Evolutionary conservation across 2,888 invertebrate genomes (phyloP).

Genomic region (Netelia melanura): DNA sequence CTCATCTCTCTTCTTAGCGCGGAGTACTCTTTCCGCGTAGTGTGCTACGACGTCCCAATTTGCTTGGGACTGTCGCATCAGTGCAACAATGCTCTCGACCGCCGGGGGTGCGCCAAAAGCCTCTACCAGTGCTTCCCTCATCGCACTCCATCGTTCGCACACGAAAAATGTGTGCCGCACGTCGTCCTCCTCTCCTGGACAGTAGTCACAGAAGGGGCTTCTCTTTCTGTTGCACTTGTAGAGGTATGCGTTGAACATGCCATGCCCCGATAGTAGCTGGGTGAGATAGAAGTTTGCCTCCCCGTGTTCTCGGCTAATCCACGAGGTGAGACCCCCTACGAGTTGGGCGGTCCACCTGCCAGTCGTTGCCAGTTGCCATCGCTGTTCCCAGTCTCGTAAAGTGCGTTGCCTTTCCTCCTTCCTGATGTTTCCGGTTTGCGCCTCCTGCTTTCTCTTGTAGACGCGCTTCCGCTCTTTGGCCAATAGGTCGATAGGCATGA

Average conservation of each 20-base stretch:
- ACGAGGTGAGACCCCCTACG: slow-evolving; percentile 34
- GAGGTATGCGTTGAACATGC: slow-evolving; percentile 65
- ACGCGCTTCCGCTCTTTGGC: slow-evolving; percentile 62
- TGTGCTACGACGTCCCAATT: slow-evolving; percentile 31
- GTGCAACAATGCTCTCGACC: neutral
- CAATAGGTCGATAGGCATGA: slow-evolving; percentile 69
- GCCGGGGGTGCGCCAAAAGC: neutral
- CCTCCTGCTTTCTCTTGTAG: slow-evolving; percentile 19
- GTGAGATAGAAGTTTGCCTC: slow-evolving; percentile 66
- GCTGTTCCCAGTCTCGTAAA: slow-evolving; percentile 9
- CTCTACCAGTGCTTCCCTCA: neutral
- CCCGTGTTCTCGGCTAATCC: slow-evolving; percentile 59
- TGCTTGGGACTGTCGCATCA: slow-evolving; percentile 29
- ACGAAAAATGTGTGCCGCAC: slow-evolving; percentile 33
- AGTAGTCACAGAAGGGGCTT: slow-evolving; percentile 13
- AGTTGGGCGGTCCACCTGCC: slow-evolving; percentile 64
- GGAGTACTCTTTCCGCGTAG: slow-evolving; percentile 13
- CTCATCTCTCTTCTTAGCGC: slow-evolving; percentile 35
- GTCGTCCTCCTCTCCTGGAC: neutral
- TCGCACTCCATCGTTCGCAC: slow-evolving; percentile 8
- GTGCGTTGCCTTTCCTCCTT: neutral
- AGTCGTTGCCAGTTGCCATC: slow-evolving; percentile 26
- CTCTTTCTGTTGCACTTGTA: neutral
- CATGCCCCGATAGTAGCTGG: slow-evolving; percentile 68
- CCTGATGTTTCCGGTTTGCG: slow-evolving; percentile 46